Evolutionary conservation across 2,113 vertebrate genomes (phyloP), one percentile per base, ranked within the genome.

Genomic region (Rallus limicola): DNA sequence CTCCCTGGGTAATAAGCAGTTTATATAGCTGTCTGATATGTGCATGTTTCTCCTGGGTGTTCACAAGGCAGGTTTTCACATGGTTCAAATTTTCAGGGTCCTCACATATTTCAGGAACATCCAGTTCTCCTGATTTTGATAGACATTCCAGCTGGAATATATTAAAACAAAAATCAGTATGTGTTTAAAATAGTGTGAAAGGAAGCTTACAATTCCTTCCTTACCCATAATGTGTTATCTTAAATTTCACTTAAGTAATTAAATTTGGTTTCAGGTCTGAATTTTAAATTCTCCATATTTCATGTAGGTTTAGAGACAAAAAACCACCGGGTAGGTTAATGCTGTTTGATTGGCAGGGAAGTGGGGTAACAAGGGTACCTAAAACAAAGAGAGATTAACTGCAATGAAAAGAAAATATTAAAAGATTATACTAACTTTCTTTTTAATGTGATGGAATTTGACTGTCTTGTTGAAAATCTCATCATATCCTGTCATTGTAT

Each of bases 371-470:
- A 4, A 60, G 62, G 42, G 6, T 24, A 64, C 7, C 10, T 52
- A 91, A 74, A 28, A 3, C 16, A 69, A 67, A 40, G n/a, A 50
- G 3, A 77, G 6, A 36, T 82, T 56, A 65, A 46, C 10, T 28
- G 29, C 17, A 65, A 21, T 2, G 2, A 10, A 16, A 77, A 86
- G 38, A 92, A 69, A 2, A 11, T 60, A 76, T 87, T 62, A 16
- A 85, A 82, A 75, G 2, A 24, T 42, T 90, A 53, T 71, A 77
- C 97, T 97, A 93, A 99, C 99, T 97, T 99, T 96, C 81, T 98
- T 96, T 93, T 97, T 98, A 69, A 98, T 95, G 76, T 97, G 97
- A 91, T 99, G 98, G 90, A 99, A 99, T 86, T 97, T 98, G 70
- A 98, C 86, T 25, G 94, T 95, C 95, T 98, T 98, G 74, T 96